phyloP scores from a whole-genome alignment of 1,140 invertebrate genomes.

The Geopemphigus sp. region DNA sequence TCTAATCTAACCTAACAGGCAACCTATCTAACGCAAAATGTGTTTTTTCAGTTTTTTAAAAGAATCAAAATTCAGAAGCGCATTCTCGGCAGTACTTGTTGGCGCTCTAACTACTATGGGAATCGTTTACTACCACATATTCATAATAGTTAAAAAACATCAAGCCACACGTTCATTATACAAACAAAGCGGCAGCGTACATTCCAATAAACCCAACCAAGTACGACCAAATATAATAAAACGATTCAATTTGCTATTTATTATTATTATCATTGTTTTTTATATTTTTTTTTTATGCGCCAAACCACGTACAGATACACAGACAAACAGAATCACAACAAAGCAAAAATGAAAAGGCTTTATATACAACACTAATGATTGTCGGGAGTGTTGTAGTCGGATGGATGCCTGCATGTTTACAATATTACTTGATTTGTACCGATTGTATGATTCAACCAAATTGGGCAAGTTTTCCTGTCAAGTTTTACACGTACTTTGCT shows the following conservation, averaged over 20 bases:
- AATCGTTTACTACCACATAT: conserved; percentile 63
- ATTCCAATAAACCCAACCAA: conserved; percentile 14
- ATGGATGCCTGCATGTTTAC: conserved; percentile 65
- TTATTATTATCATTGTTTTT: neutral
- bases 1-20: too few relatives aligned
- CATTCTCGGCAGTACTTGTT: conserved; percentile 59
- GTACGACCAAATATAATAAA: neutral
- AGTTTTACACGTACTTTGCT: conserved; percentile 53
- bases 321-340: conserved; percentile 53
- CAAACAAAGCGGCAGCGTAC: conserved; percentile 36
- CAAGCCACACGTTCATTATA: conserved; percentile 51
- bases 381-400: conserved; percentile 67
- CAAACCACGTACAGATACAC: neutral
- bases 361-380: conserved; percentile 67
- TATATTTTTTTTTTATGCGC: neutral
- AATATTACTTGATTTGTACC: conserved; percentile 60
- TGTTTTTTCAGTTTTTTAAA: conserved; percentile 56
- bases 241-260: too few relatives aligned
- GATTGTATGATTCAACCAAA: conserved; percentile 56
- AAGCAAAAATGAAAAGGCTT: conserved; percentile 63
- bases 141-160: conserved; percentile 54
- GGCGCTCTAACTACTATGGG: conserved; percentile 61
- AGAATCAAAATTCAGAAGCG: conserved; percentile 58
- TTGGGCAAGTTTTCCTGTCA: conserved; percentile 45
- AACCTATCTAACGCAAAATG: neutral